A percentile compares a stretch with the other conserved stretches of the same genome.
Evolutionary conservation across 1,140 invertebrate species (phyloP).

Genomic region (Drosophila tsacasi): DNA sequence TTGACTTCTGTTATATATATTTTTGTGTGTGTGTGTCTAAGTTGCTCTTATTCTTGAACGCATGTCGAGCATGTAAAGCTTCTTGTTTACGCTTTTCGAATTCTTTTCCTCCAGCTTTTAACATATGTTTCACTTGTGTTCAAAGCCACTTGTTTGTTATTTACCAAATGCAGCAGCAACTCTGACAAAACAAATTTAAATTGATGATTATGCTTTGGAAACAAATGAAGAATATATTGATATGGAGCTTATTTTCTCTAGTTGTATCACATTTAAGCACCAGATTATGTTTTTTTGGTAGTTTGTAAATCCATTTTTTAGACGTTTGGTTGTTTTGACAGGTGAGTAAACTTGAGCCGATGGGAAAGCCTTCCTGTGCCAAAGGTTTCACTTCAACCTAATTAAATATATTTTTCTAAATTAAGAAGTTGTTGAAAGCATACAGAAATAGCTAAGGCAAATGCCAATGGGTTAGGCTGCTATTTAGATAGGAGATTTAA

Average conservation of each 20-base stretch:
- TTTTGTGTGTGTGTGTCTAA: slow-evolving; percentile 31
- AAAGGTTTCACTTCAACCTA: not conserved
- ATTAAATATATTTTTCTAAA: slow-evolving; percentile 16
- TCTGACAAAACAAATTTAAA: slow-evolving; percentile 63
- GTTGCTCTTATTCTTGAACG: slow-evolving; percentile 18
- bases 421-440: slow-evolving; percentile 9
- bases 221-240: not conserved
- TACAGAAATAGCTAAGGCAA: slow-evolving; percentile 1
- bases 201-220: slow-evolving; percentile 54
- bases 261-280: not conserved
- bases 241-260: not conserved
- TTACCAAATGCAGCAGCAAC: slow-evolving; percentile 49
- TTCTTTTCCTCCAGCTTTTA: slow-evolving; percentile 36
- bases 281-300: not conserved
- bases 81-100: slow-evolving; percentile 35
- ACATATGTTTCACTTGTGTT: slow-evolving; percentile 72
- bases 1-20: slow-evolving; percentile 59
- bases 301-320: slow-evolving; percentile 4
- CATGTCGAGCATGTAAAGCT: slow-evolving; percentile 55
- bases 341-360: slow-evolving; percentile 69
- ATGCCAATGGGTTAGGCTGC: slow-evolving; percentile 61
- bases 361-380: not conserved
- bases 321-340: slow-evolving; percentile 24
- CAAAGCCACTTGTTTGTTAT: slow-evolving; percentile 50
- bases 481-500: slow-evolving; percentile 35